Base-by-base conservation (phyloP, 2,113 vertebrate species). In the Rhinoptilus africanus region DNA sequence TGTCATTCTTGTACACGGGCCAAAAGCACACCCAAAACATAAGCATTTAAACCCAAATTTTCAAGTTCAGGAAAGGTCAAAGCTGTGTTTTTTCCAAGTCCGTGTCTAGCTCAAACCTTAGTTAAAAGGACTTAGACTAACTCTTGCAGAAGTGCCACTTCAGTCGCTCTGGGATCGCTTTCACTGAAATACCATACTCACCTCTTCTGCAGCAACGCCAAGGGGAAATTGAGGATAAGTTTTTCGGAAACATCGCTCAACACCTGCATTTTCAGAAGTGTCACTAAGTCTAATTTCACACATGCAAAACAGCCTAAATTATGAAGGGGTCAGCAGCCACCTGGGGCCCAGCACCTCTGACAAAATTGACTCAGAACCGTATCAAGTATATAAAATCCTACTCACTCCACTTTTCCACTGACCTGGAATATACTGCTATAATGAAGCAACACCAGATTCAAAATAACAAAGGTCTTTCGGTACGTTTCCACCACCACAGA, bases 1-100 rank as follows among this genome's bases (percentile, higher is more conserved):
- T 14, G 1, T 17, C 59, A 5, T 34, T 80, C 76, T 20, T 30
- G n/a, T 22, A 16, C 5, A 22, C 0, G 2, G 72, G 50, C 14
- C n/a, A 62, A 72, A 67, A 62, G 30, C 56, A 76, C 39, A 54
- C 26, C 27, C 23, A 62, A 72, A 12, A 2, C 1, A 20, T 30
- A 34, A 67, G 28, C 48, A 68, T n/a, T 71, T 17, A 30, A 47
- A 85, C 10, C 21, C 60, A 27, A 26, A 43, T 23, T 77, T 89
- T 14, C 45, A 48, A 26, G 20, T 5, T 35, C 48, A 60, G 26
- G 48, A 19, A 43, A 69, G 54, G 37, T 30, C 64, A 64, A 50
- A 66, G 27, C 26, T 22, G 16, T 8, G 6, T 35, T 59, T 79
- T 48, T 37, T 68, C 57, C 43, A 39, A 35, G 53, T 2, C 43